Evolutionary conservation across 23 tunicate genomes (phyloP).

Genomic region (Trididemnum miniatum): DNA sequence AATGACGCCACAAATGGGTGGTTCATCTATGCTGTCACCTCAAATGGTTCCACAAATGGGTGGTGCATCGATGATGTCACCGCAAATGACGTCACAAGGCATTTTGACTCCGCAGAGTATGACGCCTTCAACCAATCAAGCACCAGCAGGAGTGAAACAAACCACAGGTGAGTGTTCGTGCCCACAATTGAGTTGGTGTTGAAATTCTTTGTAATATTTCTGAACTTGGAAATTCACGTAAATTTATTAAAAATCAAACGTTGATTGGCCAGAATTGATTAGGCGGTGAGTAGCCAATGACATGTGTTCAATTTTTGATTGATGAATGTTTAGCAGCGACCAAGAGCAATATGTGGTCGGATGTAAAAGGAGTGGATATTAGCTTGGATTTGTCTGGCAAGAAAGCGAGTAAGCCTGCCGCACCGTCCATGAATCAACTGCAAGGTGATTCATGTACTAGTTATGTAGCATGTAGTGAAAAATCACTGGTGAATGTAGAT

Average conservation of each 20-base stretch:
- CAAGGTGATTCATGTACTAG: conserved; percentile 41
- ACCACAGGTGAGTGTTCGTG: too few relatives aligned
- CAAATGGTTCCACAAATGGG: background rate
- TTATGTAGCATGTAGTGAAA: too few relatives aligned
- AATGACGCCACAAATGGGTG: background rate
- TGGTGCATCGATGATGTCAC: conserved; percentile 1
- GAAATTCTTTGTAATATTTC: background rate
- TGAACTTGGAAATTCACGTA: too few relatives aligned
- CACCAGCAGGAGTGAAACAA: too few relatives aligned
- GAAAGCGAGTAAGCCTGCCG: conserved; percentile 33
- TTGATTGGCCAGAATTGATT: too few relatives aligned
- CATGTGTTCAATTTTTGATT: too few relatives aligned
- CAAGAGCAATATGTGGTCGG: conserved; percentile 71
- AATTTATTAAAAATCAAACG: too few relatives aligned
- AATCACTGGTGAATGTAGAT: too few relatives aligned
- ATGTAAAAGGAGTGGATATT: conserved; percentile 83
- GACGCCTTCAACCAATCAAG: background rate
- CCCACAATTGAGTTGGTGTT: too few relatives aligned
- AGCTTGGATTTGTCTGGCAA: conserved; percentile 71
- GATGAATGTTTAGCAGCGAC: too few relatives aligned
- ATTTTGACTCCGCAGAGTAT: background rate
- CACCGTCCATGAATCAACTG: conserved; percentile 86
- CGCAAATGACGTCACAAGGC: background rate
- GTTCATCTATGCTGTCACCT: background rate
- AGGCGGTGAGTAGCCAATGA: too few relatives aligned